Conservation (phyloP, 1,140 invertebrate species). For the Harlomillsia oculata region DNA sequence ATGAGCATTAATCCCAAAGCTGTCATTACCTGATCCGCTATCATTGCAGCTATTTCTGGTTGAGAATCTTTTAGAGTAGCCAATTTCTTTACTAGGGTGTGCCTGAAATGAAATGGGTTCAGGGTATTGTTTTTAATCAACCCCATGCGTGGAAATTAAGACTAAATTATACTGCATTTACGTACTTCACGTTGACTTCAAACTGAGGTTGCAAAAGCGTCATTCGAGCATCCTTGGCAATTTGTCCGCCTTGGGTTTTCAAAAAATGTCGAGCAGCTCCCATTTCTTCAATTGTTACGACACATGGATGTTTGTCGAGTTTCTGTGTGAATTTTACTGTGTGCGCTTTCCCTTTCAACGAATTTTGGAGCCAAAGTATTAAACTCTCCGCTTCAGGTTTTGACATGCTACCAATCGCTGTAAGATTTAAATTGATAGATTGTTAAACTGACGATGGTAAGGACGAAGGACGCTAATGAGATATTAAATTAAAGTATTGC, state of each 20-base stretch:
- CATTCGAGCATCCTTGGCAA: conserved; percentile 76
- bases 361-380: conserved; percentile 63
- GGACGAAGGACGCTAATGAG: too few relatives aligned
- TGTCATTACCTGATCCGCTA: conserved; percentile 68
- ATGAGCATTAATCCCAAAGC: not conserved
- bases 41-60: conserved; percentile 66
- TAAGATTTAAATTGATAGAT: conserved; percentile 24
- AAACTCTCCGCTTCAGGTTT: conserved; percentile 63
- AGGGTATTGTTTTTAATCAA: too few relatives aligned
- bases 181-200: conserved; percentile 83
- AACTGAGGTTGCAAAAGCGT: conserved; percentile 78
- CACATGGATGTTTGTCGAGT: conserved; percentile 80
- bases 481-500: not conserved
- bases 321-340: conserved; percentile 71
- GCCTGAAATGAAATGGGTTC: conserved; percentile 51
- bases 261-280: conserved; percentile 89
- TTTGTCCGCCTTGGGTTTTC: conserved; percentile 70
- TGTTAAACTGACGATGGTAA: too few relatives aligned
- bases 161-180: too few relatives aligned
- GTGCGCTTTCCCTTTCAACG: conserved; percentile 65
- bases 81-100: conserved; percentile 85
- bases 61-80: conserved; percentile 60
- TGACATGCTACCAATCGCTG: conserved; percentile 57
- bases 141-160: too few relatives aligned
- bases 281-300: conserved; percentile 89